Base-by-base conservation (phyloP, 2,113 vertebrate genomes). In the Dipodomys spectabilis region DNA sequence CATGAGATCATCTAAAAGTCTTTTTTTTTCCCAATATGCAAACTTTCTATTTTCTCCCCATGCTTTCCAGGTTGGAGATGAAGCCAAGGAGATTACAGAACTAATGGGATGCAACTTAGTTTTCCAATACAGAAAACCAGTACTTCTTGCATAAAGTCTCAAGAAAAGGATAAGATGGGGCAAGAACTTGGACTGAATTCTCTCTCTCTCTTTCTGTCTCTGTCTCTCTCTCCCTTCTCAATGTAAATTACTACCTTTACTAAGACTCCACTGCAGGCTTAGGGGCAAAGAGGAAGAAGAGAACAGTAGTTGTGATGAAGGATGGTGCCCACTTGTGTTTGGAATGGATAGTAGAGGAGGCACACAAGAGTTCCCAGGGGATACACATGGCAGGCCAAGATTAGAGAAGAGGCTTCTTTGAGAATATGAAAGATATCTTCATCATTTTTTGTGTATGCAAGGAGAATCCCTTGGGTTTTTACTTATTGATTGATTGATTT, bases 1-100 rank as follows among this genome's bases (percentile, higher is more conserved):
- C 92, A 96, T 95, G 85, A 95, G 74, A 94, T 96, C 94, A 97
- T 96, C 87, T 92, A 15, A 94, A 91, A 91, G 78, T 68, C 67
- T 44, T 85, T 93, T 62, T 86, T 79, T 49, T 49, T 49, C 49
- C 53, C 82, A 82, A 27, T 73, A 90, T 85, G 71, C 82, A 96
- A 96, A 90, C 49, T 90, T 97, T 87, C 91, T 81, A 9, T 88
- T 91, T 92, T 90, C 87, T 74, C 87, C 28, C 73, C 30, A 27
- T 45, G 78, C 65, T 97, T 94, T 77, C 93, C 93, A 95, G 91
- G 82, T 92, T 90, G 82, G n/a, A 92, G 78, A 94, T 88, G 35
- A 73, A 79, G 87, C 93, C 92, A 96, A 86, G 32, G 68, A 92
- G 90, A 95, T 86, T 90, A 94, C 71, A 64, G 71, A 30, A 72